phyloP scores from a whole-genome alignment of 2,888 invertebrate species.

The Sarcophaga rosellei region DNA sequence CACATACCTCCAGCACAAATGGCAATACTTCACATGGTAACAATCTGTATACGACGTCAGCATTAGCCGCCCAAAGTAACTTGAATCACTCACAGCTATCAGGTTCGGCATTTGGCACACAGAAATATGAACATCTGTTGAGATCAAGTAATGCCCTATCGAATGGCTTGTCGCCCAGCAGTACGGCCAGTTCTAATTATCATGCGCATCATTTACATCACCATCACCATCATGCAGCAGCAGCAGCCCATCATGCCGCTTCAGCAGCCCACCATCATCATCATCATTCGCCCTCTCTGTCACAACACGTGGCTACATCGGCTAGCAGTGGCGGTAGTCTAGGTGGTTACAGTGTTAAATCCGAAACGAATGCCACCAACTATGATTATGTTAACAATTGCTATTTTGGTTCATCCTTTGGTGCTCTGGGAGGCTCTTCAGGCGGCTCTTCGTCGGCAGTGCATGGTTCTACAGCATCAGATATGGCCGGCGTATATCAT shows the following conservation, averaged over 20 bases:
- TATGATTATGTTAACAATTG: constrained; percentile 82
- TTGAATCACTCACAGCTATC: constrained; percentile 64
- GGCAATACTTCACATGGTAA: constrained; percentile 63
- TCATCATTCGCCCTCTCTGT: constrained; percentile 69
- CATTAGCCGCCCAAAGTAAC: constrained; percentile 66
- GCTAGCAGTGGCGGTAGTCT: constrained; percentile 61
- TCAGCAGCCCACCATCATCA: constrained; percentile 69
- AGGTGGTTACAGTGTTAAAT: constrained; percentile 76
- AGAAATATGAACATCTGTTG: constrained; percentile 75
- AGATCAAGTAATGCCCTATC: constrained; percentile 65
- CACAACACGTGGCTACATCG: constrained; percentile 69
- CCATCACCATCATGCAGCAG: constrained; percentile 69
- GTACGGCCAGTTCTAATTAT: constrained; percentile 78
- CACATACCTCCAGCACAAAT: constrained; percentile 53
- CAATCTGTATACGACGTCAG: constrained; percentile 75
- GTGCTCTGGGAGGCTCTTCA: constrained; percentile 76
- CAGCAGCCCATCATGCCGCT: constrained; percentile 72
- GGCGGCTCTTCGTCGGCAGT: constrained; percentile 74
- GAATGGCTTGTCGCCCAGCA: constrained; percentile 72
- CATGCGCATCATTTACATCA: constrained; percentile 73
- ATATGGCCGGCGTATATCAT: constrained; percentile 83
- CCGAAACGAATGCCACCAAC: constrained; percentile 79
- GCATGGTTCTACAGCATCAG: constrained; percentile 71
- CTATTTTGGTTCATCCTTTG: constrained; percentile 80
- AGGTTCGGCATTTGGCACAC: constrained; percentile 70